phyloP scores from a whole-genome alignment of 2,888 invertebrate species.

The Drosophila mettleri region DNA sequence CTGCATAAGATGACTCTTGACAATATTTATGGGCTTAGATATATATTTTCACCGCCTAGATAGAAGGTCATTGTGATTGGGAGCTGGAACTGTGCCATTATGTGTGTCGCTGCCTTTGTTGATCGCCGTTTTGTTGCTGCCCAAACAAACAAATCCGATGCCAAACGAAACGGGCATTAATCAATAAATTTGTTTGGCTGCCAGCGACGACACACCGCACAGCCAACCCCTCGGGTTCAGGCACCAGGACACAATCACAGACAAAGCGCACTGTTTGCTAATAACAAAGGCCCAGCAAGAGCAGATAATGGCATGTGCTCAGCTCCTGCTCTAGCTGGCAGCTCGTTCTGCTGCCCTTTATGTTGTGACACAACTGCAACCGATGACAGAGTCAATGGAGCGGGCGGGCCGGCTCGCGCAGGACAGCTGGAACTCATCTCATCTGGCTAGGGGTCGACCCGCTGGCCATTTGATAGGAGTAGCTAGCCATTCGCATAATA shows the following conservation, averaged over 20 bases:
- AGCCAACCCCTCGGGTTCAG: constrained; percentile 43
- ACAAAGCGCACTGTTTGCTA: constrained; percentile 62
- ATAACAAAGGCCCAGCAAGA: constrained; percentile 35
- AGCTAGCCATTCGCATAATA: constrained; percentile 6
- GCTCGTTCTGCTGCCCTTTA: constrained; percentile 54
- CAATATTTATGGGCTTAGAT: constrained; percentile 68
- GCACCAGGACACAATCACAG: constrained; percentile 54
- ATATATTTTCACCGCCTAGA: constrained; percentile 31
- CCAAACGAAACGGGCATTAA: constrained; percentile 74
- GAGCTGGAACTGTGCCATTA: constrained; percentile 43
- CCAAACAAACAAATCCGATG: constrained; percentile 26
- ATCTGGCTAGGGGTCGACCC: constrained; percentile 45
- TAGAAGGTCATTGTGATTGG: constrained; percentile 64
- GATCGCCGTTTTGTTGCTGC: constrained; percentile 44
- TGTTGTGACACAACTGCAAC: constrained; percentile 68
- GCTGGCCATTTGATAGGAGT: constrained; percentile 48
- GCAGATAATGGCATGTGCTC: constrained; percentile 59
- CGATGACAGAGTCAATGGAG: constrained; percentile 58
- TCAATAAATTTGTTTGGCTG: constrained; percentile 84
- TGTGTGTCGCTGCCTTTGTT: constrained; percentile 53
- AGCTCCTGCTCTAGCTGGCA: constrained; percentile 18
- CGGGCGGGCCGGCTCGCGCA: constrained; percentile 51
- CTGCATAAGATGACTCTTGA: constrained; percentile 29
- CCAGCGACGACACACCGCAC: constrained; percentile 71
- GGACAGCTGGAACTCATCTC: constrained; percentile 57